phyloP scores from a whole-genome alignment of 2,888 invertebrate genomes.

The Timema podura region DNA sequence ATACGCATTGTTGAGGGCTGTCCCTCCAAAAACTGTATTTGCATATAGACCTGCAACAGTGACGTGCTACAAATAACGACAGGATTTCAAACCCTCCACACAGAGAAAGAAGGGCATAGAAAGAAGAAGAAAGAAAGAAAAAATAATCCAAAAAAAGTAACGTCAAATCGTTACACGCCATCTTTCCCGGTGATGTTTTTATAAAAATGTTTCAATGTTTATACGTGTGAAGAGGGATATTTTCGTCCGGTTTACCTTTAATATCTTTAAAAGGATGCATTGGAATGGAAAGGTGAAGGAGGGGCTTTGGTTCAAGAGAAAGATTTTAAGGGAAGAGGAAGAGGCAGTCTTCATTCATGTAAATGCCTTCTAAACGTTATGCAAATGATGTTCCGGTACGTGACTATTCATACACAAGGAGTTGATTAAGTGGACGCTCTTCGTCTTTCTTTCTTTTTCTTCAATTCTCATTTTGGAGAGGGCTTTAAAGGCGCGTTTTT shows the following conservation, averaged over 20 bases:
- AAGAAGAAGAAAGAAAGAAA: background rate
- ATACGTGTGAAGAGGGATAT: conserved; percentile 16
- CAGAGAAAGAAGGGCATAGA: background rate
- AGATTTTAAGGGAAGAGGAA: background rate
- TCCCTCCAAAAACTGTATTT: background rate
- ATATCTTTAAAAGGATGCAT: conserved; percentile 11
- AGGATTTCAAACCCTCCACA: background rate
- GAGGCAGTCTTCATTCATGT: background rate
- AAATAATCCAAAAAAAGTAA: background rate
- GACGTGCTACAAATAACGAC: conserved; percentile 8
- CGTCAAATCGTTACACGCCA: conserved; percentile 14
- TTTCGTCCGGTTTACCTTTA: conserved; percentile 15
- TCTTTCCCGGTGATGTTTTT: conserved; percentile 11
- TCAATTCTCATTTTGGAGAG: conserved; percentile 23
- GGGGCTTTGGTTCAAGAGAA: background rate
- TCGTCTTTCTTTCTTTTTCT: conserved; percentile 16
- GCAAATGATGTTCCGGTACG: conserved; percentile 27
- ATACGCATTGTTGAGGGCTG: no score
- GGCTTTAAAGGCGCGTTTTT: conserved; percentile 20
- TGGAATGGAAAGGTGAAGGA: conserved; percentile 3
- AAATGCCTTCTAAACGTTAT: conserved; percentile 28
- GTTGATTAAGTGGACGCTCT: conserved; percentile 30
- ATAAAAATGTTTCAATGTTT: conserved; percentile 13
- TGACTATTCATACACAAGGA: conserved; percentile 27
- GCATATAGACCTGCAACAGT: conserved; percentile 12